Conservation (phyloP, 2,888 invertebrate species). For the Linnaemya vulpina region DNA sequence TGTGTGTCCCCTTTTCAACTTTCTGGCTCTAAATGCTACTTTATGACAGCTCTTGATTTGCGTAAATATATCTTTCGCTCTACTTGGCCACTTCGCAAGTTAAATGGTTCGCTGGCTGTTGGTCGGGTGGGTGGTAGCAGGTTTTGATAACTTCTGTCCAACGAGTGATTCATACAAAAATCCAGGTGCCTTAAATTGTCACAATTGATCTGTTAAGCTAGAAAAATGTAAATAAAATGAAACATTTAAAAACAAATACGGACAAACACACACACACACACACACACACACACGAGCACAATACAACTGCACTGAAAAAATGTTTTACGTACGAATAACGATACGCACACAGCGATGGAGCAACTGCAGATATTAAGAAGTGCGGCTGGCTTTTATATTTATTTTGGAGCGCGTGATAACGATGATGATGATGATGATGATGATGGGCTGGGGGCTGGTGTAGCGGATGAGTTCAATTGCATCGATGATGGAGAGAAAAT, state of each 20-base stretch:
- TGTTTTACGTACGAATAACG: not conserved
- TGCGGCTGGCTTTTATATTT: not conserved
- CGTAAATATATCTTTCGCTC: conserved; percentile 2
- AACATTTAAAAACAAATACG: conserved; percentile 44
- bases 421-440: conserved; percentile 5
- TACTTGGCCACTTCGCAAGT: not conserved
- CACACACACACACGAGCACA: not conserved
- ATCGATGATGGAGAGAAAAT: conserved; percentile 32
- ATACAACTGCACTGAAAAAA: not conserved
- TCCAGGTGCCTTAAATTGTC: conserved; percentile 55
- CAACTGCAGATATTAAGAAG: not conserved
- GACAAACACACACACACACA: not conserved
- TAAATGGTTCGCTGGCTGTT: not conserved
- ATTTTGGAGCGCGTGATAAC: not conserved
- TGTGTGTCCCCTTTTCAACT: no score
- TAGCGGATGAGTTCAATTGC: conserved; percentile 54
- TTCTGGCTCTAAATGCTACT: no score
- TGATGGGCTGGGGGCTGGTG: not conserved
- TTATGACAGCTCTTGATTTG: not conserved
- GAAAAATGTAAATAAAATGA: conserved; percentile 41
- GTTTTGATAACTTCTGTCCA: not conserved
- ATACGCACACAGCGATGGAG: not conserved
- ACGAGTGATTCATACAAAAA: conserved; percentile 23
- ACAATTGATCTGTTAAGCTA: conserved; percentile 64
- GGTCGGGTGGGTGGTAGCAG: not conserved